Base-by-base conservation (phyloP, 2,888 invertebrate species). In the Xestia sexstrigata region DNA sequence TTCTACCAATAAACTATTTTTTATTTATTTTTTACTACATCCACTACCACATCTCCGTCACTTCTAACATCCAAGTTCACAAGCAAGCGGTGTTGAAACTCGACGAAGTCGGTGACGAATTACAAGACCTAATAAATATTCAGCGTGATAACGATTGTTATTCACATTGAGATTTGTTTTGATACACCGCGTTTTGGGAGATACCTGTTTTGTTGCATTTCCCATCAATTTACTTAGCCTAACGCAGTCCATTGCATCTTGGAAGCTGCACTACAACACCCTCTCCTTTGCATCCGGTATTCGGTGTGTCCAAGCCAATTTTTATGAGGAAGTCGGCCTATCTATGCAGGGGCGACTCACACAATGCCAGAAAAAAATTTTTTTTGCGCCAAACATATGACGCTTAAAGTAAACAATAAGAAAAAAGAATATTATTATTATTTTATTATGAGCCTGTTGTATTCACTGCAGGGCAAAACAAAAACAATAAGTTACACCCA, bases 61-160 rank as follows among this genome's bases (percentile, higher is more conserved):
- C 42, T 47, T 73, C 23, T n/a, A 9, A 78, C 63, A 70, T 85
- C 42, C 20, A 42, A 23, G 72, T 30, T 58, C 23, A 26, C 62
- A 73, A 42, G 17, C 87, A 82, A 91, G 87, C 90, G 91, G 88
- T 87, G 91, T 90, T 90, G 87, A 90, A 91, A 91, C 90, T 91
- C 90, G 74, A 85, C 86, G 87, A 90, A 91, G 84, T 89, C 88
- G 86, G 89, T 90, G 91, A 92, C 90, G 90, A 91, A 91, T 93
- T 90, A 91, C 90, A 88, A 87, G 76, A 75, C 83, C 78, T 82
- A 69, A 83, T 87, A 89, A 89, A 90, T 89, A 90, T 89, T 89
- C 88, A 87, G 71, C 77, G 76, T 85, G 87, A 86, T 87, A 89
- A 87, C 85, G 84, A 87, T 80, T 84, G 76, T 87, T 84, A 86